Evolutionary conservation across 1,140 invertebrate species (phyloP), one percentile per base, ranked within the genome.

Genomic region (Drosophila sucinea): DNA sequence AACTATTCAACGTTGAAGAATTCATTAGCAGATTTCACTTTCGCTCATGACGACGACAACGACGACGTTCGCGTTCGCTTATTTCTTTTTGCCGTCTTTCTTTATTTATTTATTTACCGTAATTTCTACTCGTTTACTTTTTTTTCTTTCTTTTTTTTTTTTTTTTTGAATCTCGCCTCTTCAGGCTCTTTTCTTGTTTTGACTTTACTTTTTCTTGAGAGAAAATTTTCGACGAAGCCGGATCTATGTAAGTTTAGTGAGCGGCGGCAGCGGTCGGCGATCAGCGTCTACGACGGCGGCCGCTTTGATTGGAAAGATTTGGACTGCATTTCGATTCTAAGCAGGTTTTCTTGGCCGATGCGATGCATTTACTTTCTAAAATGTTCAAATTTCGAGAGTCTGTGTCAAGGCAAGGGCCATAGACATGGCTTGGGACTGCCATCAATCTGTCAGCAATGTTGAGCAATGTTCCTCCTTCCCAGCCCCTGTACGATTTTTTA

Each of bases 11-110:
- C 89, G 89, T 85, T 91, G 89, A 91, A 91, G 89, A 91, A 91
- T 91, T 91, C 90, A 91, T 91, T 91, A 91, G 85, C 90, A 90
- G 90, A 91, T 91, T 91, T 91, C 89, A 91, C 89, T 91, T 91
- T 91, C 89, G 90, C 90, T 91, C 80, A 91, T 91, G 89, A 89
- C 84, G 83, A 81, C 74, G 70, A 27, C 75, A 51, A 58, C 61
- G 63, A 90, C 84, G 79, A 69, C 30, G 40, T 57, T 60, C 11
- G 57, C 77, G 82, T 71, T 87, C 66, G 84, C 70, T 80, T 70
- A 67, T 86, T 87, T 87, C 76, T 82, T 78, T 64, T 76, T 38
- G 63, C 60, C 35, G 75, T 81, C 75, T 80, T 73, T 81, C 65
- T 77, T 63, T 71, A 55, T 80, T 80, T 89, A 87, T 89, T 82